phyloP scores from a whole-genome alignment of 2,797 vertebrate species.

The Siniperca undulata region DNA sequence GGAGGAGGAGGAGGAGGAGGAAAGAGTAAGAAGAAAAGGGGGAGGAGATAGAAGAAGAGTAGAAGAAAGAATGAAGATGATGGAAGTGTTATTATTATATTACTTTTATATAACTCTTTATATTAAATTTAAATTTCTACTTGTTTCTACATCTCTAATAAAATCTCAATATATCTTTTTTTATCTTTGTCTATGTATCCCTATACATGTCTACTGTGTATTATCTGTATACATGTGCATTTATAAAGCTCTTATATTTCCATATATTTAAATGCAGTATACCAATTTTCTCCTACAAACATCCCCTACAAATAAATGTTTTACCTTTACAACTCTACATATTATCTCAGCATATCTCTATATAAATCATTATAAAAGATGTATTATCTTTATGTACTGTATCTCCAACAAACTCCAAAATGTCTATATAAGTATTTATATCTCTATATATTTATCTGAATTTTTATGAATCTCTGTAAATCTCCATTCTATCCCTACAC shows the following conservation, averaged over 20 bases:
- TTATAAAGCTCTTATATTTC: neutral
- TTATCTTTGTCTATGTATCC: neutral
- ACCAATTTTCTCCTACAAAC: neutral
- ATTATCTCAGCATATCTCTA: neutral
- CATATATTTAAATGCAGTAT: neutral
- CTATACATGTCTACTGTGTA: neutral
- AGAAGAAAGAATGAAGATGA: conserved; percentile 26
- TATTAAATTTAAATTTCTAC: neutral
- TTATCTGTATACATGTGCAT: neutral
- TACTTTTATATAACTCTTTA: neutral
- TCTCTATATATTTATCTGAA: neutral
- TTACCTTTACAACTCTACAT: neutral
- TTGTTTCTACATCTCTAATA: neutral
- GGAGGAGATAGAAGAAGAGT: neutral
- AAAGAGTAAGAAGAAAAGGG: neutral
- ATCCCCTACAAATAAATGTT: neutral
- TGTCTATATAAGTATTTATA: neutral
- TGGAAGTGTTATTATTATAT: neutral
- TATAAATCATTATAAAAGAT: neutral
- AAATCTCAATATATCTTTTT: neutral
- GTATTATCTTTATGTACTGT: neutral
- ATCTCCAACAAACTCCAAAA: neutral
- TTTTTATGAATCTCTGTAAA: neutral
- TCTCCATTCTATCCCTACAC: neutral
- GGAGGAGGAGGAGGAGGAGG: conserved; percentile 18